These are phyloP conservation scores for Acanthosepion pharaonis DNA, from an alignment of 2,888 invertebrate species.

Conservation along the genomic window DNA sequence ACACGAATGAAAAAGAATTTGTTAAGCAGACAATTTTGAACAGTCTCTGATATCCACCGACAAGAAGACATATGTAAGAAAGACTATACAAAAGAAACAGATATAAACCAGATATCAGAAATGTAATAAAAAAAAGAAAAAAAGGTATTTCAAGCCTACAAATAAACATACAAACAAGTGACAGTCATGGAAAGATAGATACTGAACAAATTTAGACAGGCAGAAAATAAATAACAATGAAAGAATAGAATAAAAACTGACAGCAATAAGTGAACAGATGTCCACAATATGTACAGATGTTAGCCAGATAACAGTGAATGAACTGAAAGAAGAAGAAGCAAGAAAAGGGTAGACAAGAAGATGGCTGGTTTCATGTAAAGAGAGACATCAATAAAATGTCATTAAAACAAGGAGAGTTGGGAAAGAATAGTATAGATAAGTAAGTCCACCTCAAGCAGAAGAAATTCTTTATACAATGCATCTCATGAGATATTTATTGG, in stretches of 20 bases:
- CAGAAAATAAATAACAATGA: neutral
- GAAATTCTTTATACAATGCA: too few relatives aligned
- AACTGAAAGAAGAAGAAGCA: neutral
- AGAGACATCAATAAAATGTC: neutral
- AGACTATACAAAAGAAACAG: neutral
- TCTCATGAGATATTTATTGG: too few relatives aligned
- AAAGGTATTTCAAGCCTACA: neutral
- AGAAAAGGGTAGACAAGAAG: neutral
- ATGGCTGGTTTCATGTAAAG: neutral
- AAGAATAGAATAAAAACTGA: neutral
- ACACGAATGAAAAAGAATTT: too few relatives aligned
- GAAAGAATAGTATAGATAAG: too few relatives aligned
- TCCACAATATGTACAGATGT: neutral
- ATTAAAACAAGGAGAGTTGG: neutral
- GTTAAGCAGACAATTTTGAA: too few relatives aligned
- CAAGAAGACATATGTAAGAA: neutral
- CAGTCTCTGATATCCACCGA: too few relatives aligned
- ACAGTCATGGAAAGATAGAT: neutral
- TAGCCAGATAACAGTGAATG: neutral
- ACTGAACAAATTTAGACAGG: neutral
- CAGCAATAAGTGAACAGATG: neutral
- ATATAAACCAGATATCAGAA: neutral
- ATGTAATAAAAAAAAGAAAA: neutral
- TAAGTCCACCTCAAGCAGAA: too few relatives aligned
- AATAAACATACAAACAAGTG: neutral